Base-by-base conservation (phyloP, 2,113 vertebrate species). In the Polypterus bichir region DNA sequence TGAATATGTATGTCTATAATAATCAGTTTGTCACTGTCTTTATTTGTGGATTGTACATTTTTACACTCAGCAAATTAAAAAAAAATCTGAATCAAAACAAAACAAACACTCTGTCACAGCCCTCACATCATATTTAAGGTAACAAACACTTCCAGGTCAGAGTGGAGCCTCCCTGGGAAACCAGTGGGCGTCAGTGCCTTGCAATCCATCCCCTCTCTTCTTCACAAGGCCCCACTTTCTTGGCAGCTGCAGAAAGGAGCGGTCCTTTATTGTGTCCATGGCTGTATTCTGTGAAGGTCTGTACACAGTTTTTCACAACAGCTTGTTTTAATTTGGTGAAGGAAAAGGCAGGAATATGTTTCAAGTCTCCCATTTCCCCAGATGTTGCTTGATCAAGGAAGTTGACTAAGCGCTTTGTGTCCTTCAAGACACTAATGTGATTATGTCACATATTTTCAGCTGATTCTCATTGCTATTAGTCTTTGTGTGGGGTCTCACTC, bases 331-430 rank as follows among this genome's bases (percentile, higher is more conserved):
- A 81, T 87, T 86, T 81, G 66, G 70, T 73, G 65, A 68, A 71
- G 73, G 77, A 74, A 79, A 77, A 76, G 76, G 71, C 76, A 76
- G 74, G 70, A 70, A 76, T 63, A 72, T 61, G 73, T 78, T 81
- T 76, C 63, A 69, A 76, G 62, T 64, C 65, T 74, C 70, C 67
- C 60, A 65, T 72, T 70, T 70, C 72, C 72, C 77, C 71, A 75
- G 71, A 81, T 85, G 76, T 79, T 76, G 74, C 65, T 77, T 79
- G 78, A 81, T 76, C 73, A 86, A 79, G 73, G 61, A 78, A 79
- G 79, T 81, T 78, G 76, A 79, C 76, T 81, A 74, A 79, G 79
- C 57, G 76, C 83, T 82, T 83, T 86, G 82, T 86, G 77, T 85
- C 73, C 73, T 78, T 79, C 70, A 82, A 78, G 75, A 78, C 79